These are phyloP conservation scores for Drosophila anceps DNA, from an alignment of 2,888 invertebrate species.

Conservation along the genomic window DNA sequence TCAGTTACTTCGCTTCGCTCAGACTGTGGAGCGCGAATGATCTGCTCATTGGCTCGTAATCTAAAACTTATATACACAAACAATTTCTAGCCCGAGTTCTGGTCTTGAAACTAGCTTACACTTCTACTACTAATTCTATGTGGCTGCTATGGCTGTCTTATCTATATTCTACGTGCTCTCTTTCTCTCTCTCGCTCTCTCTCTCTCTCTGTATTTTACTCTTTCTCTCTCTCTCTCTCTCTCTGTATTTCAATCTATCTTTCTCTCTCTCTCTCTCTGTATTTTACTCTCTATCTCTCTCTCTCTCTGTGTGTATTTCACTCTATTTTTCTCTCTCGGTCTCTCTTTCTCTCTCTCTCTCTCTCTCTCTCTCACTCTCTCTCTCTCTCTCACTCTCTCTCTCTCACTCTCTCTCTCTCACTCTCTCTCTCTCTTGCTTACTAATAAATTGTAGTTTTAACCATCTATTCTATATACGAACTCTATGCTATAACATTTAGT, in stretches of 20 bases:
- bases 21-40: not conserved
- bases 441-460: constrained; percentile 43
- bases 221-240: not conserved
- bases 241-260: constrained; percentile 22
- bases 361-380: not conserved
- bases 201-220: not conserved
- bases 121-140: constrained; percentile 25
- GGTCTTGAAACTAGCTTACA: constrained; percentile 53
- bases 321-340: constrained; percentile 3
- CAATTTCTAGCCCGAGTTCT: constrained; percentile 43
- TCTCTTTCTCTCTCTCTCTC: constrained; percentile 4
- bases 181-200: not conserved
- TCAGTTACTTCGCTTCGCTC: constrained; percentile 17
- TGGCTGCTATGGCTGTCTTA: constrained; percentile 27
- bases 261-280: constrained; percentile 1
- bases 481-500: constrained; percentile 43
- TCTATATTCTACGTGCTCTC: not conserved
- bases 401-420: not conserved
- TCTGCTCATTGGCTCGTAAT: constrained; percentile 37
- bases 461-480: constrained; percentile 32
- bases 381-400: constrained; percentile 16
- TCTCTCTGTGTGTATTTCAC: not conserved
- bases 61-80: constrained; percentile 26
- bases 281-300: not conserved
- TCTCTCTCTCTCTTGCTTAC: constrained; percentile 15